Conservation (phyloP, 2,113 vertebrate species). For the Paedocypris sp. region DNA sequence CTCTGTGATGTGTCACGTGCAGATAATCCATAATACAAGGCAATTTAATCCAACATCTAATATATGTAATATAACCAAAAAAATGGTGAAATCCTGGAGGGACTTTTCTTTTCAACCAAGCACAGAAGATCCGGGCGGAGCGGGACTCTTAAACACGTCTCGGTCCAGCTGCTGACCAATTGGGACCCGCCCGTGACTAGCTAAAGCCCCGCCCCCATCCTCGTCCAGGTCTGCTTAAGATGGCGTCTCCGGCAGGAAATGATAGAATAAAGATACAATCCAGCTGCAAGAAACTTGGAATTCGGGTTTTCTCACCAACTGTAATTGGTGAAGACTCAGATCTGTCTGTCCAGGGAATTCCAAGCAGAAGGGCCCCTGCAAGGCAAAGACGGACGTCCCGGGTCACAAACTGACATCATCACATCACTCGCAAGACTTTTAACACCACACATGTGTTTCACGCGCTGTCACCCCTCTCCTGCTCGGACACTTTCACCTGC, state of each 20-base stretch:
- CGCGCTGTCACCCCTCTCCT: conserved; percentile 1
- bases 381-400: conserved; percentile 68
- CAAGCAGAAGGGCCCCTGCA: conserved; percentile 70
- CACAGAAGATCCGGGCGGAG: no score
- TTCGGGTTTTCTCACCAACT: conserved; percentile 70
- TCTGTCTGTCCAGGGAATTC: conserved; percentile 67
- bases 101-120: no score
- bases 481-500: not conserved
- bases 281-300: conserved; percentile 55
- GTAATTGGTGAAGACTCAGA: conserved; percentile 71
- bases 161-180: not conserved
- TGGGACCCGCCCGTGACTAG: not conserved
- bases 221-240: no score
- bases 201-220: not conserved
- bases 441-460: not conserved
- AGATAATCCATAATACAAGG: no score
- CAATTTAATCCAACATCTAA: no score
- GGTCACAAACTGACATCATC: conserved; percentile 65
- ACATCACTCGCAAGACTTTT: conserved; percentile 30
- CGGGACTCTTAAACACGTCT: no score
- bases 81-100: no score
- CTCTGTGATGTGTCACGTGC: no score
- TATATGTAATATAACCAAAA: no score
- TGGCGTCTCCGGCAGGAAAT: conserved; percentile 21
- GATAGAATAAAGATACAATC: conserved; percentile 50